phyloP scores from a whole-genome alignment of 2,113 vertebrate genomes.

The Strigops habroptila region DNA sequence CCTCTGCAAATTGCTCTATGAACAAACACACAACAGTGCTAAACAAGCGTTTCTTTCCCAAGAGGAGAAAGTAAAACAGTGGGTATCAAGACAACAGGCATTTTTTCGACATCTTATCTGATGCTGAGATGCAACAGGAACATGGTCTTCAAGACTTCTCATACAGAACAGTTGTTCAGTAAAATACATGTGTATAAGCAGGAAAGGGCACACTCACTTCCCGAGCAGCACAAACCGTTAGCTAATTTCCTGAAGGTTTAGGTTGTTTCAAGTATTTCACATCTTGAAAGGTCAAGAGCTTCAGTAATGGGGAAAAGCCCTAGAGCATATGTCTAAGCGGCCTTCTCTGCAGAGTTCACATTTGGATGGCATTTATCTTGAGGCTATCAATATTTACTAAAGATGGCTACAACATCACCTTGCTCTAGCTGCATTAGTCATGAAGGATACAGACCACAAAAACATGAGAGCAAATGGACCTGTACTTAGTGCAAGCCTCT shows the following conservation, averaged over 20 bases:
- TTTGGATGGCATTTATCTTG: background rate
- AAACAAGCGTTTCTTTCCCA: background rate
- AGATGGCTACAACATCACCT: background rate
- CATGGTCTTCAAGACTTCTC: background rate
- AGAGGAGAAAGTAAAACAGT: background rate
- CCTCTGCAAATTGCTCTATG: background rate
- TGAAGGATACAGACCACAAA: background rate
- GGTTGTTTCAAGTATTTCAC: background rate
- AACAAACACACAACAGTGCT: background rate
- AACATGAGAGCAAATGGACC: background rate
- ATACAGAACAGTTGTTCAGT: background rate
- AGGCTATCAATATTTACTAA: conserved; percentile 18
- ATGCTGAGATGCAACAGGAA: background rate
- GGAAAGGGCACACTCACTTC: background rate
- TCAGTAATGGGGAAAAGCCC: background rate
- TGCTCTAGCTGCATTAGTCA: background rate
- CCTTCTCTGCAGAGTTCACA: background rate
- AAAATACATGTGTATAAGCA: background rate
- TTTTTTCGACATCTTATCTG: background rate
- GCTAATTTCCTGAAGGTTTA: background rate
- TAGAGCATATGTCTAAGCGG: background rate
- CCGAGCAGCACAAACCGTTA: background rate
- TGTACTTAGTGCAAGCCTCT: background rate
- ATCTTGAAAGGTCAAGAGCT: conserved; percentile 30
- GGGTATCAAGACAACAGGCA: background rate